Evolutionary conservation across 2,113 vertebrate genomes (phyloP).

Genomic region (Strix aluco): DNA sequence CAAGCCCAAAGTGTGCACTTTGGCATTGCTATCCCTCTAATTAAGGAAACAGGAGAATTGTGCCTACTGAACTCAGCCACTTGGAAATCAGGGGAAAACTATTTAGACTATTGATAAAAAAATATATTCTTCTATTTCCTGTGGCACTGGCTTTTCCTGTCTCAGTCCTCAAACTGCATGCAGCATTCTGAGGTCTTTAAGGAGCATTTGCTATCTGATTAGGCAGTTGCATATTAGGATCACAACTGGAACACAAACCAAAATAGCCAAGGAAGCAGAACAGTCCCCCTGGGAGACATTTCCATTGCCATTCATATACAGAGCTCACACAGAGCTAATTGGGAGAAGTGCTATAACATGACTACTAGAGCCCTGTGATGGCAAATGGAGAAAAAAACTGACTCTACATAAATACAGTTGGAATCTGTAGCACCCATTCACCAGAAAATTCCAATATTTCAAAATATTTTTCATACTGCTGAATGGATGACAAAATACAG

Average conservation of each 20-base stretch:
- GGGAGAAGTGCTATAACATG: background rate
- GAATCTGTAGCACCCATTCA: background rate
- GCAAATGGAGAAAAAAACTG: background rate
- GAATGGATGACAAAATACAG: background rate
- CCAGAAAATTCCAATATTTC: background rate
- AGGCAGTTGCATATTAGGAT: background rate
- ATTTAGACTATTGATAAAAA: background rate
- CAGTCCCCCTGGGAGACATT: background rate
- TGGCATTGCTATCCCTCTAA: background rate
- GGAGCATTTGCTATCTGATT: background rate
- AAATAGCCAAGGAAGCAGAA: constrained; percentile 22
- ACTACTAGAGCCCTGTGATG: background rate
- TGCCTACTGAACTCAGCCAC: background rate
- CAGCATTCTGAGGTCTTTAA: background rate
- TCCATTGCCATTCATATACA: background rate
- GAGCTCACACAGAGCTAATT: background rate
- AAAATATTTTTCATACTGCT: background rate
- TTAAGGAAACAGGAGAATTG: background rate
- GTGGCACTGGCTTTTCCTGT: background rate
- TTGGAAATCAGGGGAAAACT: background rate
- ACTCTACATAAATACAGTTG: background rate
- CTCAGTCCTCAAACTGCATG: background rate
- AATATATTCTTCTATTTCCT: background rate
- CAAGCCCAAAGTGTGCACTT: background rate
- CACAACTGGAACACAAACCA: background rate